Base-by-base conservation (phyloP, 2,113 vertebrate genomes). In the Haemorhous mexicanus region DNA sequence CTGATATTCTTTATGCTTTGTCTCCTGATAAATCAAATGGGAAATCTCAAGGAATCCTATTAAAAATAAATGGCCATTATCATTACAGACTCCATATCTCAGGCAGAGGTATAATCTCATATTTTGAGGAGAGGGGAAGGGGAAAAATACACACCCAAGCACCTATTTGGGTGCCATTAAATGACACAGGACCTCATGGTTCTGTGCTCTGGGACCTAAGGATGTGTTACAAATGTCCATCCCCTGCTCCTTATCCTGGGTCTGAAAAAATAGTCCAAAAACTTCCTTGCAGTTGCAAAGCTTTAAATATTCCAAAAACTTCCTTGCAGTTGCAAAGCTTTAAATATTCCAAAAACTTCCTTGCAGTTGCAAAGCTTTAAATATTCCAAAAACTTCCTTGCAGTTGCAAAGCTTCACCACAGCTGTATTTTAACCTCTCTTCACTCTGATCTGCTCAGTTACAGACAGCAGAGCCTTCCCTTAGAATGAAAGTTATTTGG, bases 61-160 rank as follows among this genome's bases (percentile, higher is more conserved):
- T 15, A 32, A 64, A 64, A 41, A 46, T 8, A 55, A 8, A 6
- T n/a, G 7, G 2, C 30, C 13, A 5, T 16, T 55, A 23, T 46
- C 21, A 5, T 73, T 24, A 18, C 11, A 55, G 37, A 20, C 11
- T 46, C 41, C 3, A 0, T 23, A 41, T 30, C 58, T 75, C 53
- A 35, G 22, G 23, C 13, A 69, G 50, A 66, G 23, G 9, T 93
- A 75, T 33, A 76, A 87, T 79, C 23, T 7, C 16, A 9, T 7
- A 35, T 73, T 81, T 41, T 64, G 16, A 28, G 44, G 15, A 37
- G 7, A 3, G 2, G n/a, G 11, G 4, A 20, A 2, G 9, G 0
- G 2, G 4, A 22, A 55, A 56, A 43, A 28, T 13, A 2, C 5
- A 13, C 7, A 28, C 33, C 56, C 33, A 39, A 72, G 41, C 13